phyloP scores from a whole-genome alignment of 2,888 invertebrate species.

The Pimpla rufipes region DNA sequence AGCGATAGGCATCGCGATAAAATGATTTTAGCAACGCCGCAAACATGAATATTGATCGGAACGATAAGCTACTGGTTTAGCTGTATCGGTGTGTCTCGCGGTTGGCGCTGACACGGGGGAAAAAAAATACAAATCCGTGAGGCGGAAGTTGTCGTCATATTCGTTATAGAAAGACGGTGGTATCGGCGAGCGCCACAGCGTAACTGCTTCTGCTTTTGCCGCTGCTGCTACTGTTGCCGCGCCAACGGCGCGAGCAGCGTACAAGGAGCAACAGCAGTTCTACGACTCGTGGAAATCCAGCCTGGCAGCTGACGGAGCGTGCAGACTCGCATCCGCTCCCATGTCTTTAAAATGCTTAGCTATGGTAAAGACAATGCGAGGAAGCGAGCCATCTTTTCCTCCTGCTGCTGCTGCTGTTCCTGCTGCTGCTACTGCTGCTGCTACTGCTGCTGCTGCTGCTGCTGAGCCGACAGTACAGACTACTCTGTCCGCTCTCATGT shows the following conservation, averaged over 20 bases:
- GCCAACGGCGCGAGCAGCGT: conserved; percentile 6
- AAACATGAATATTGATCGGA: background rate
- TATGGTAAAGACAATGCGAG: conserved; percentile 82
- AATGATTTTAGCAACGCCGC: background rate
- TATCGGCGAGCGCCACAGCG: background rate
- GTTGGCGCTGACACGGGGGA: background rate
- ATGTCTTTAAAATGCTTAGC: conserved; percentile 82
- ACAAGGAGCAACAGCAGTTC: conserved; percentile 34
- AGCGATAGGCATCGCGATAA: conserved; percentile 3
- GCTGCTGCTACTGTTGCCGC: background rate
- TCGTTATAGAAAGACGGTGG: conserved; percentile 9
- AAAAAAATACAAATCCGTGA: conserved; percentile 22
- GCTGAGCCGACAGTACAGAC: conserved; percentile 8
- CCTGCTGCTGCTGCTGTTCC: conserved; percentile 68
- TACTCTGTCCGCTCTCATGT: conserved; percentile 15
- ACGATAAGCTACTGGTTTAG: background rate
- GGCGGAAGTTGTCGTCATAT: conserved; percentile 45
- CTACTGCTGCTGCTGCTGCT: background rate
- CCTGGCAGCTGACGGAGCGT: conserved; percentile 79
- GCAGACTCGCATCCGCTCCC: conserved; percentile 81
- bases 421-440: conserved; percentile 16
- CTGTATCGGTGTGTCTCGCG: background rate
- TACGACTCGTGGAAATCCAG: conserved; percentile 71
- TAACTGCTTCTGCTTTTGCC: background rate
- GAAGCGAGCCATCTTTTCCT: conserved; percentile 84